These are phyloP conservation scores for Engraulis encrasicolus DNA, from an alignment of 2,113 vertebrate genomes.

Conservation along the genomic window DNA sequence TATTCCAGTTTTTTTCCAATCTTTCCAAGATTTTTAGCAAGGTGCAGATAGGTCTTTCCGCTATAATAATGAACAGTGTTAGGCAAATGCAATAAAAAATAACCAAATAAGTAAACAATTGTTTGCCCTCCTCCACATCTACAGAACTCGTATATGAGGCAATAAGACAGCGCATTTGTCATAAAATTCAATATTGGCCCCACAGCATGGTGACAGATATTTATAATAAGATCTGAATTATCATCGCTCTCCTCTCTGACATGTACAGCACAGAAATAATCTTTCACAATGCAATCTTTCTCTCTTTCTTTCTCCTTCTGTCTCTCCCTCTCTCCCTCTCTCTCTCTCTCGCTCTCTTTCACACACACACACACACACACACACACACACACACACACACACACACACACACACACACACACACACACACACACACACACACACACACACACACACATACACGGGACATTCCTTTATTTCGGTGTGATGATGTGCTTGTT, in stretches of 20 bases:
- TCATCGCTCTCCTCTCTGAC: not conserved
- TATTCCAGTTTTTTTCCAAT: too few species aligned
- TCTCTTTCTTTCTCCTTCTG: not conserved
- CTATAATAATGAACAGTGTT: not conserved
- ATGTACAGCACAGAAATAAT: not conserved
- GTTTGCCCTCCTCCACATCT: constrained; percentile 10
- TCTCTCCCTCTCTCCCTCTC: not conserved
- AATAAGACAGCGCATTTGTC: not conserved
- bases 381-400: too few species aligned
- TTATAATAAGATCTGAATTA: constrained; percentile 12
- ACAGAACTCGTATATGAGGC: constrained; percentile 10
- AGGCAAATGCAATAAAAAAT: not conserved
- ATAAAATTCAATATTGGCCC: not conserved
- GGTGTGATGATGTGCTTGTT: not conserved
- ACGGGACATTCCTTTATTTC: not conserved
- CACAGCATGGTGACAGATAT: not conserved
- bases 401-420: too few species aligned
- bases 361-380: too few species aligned
- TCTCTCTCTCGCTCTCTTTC: not conserved
- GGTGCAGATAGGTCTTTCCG: not conserved
- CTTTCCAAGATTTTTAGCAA: not conserved
- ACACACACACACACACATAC: too few species aligned
- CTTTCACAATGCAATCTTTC: too few species aligned
- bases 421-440: too few species aligned
- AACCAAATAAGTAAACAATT: constrained; percentile 7